A percentile compares a stretch with the other conserved stretches of the same genome.
Conservation (phyloP, 2,797 vertebrate genomes). For the Orestias chungarensis region DNA sequence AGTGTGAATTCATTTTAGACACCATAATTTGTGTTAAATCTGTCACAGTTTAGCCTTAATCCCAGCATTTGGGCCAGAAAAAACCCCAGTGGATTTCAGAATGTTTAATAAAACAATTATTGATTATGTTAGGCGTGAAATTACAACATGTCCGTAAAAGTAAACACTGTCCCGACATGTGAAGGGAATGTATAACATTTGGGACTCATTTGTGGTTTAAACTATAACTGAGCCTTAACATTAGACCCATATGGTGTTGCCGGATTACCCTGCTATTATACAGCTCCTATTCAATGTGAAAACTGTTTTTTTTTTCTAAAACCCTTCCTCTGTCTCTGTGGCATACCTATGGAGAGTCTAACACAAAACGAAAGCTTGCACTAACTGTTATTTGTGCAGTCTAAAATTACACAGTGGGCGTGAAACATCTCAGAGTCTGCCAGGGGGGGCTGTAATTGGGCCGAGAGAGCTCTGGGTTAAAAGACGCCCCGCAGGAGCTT, state of each 20-base stretch:
- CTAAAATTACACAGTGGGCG: slow-evolving; percentile 58
- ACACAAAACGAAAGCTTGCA: slow-evolving; percentile 34
- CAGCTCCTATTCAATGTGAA: neutral
- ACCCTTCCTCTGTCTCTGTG: neutral
- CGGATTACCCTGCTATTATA: slow-evolving; percentile 39
- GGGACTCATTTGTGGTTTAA: slow-evolving; percentile 17
- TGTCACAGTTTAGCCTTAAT: neutral
- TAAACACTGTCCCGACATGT: neutral
- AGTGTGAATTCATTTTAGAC: too few relatives aligned
- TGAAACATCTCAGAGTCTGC: slow-evolving; percentile 19
- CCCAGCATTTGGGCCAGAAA: neutral
- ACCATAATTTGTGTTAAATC: too few relatives aligned
- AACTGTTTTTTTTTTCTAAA: neutral
- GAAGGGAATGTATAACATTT: slow-evolving; percentile 18
- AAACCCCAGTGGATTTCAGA: neutral
- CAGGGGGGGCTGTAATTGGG: slow-evolving; percentile 32
- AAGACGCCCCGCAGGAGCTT: slow-evolving; percentile 55
- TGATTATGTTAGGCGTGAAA: neutral
- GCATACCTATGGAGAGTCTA: neutral
- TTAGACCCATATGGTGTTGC: neutral
- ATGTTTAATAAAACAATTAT: neutral
- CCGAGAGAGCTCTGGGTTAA: slow-evolving; percentile 40
- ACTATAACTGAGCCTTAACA: slow-evolving; percentile 19
- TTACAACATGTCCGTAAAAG: neutral
- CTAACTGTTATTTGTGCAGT: slow-evolving; percentile 58